A percentile compares a stretch with the other conserved stretches of the same genome.
These are phyloP conservation scores for Merodon equestris DNA, from an alignment of 2,888 invertebrate species.

Conservation along the genomic window DNA sequence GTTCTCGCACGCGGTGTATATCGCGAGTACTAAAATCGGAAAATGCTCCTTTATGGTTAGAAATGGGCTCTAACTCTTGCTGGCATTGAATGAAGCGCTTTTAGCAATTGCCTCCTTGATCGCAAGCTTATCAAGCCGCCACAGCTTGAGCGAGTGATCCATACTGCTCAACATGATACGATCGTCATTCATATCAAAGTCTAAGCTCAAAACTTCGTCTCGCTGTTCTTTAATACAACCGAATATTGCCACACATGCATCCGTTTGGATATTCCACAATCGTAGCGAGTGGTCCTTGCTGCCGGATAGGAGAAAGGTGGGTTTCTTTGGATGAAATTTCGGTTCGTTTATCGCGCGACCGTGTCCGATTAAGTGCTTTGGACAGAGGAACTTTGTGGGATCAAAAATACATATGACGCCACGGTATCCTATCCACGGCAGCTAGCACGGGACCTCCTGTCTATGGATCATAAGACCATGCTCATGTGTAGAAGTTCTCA, in stretches of 20 bases:
- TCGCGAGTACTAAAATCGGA: conserved; percentile 98
- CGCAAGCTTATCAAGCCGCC: conserved; percentile 92
- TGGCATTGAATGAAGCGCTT: conserved; percentile 90
- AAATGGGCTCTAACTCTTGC: conserved; percentile 89
- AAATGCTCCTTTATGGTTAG: conserved; percentile 95
- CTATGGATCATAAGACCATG: conserved; percentile 94
- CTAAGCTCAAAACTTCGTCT: conserved; percentile 93
- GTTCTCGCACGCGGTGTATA: conserved; percentile 96
- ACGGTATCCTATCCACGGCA: conserved; percentile 93
- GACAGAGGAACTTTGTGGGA: conserved; percentile 89
- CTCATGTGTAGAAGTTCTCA: conserved; percentile 97
- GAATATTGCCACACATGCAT: conserved; percentile 96
- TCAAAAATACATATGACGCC: conserved; percentile 94
- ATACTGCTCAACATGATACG: conserved; percentile 98
- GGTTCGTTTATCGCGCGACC: conserved; percentile 94
- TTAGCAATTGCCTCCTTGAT: conserved; percentile 91
- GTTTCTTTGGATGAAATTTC: conserved; percentile 94
- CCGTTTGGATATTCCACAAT: conserved; percentile 96
- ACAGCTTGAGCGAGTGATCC: conserved; percentile 98
- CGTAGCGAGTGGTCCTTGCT: conserved; percentile 94
- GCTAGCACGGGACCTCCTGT: conserved; percentile 90
- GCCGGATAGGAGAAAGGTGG: conserved; percentile 86
- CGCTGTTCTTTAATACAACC: conserved; percentile 98
- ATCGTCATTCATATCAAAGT: conserved; percentile 90
- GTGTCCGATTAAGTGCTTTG: conserved; percentile 94